phyloP scores from a whole-genome alignment of 2,888 invertebrate species.

The Apodemia mormo region DNA sequence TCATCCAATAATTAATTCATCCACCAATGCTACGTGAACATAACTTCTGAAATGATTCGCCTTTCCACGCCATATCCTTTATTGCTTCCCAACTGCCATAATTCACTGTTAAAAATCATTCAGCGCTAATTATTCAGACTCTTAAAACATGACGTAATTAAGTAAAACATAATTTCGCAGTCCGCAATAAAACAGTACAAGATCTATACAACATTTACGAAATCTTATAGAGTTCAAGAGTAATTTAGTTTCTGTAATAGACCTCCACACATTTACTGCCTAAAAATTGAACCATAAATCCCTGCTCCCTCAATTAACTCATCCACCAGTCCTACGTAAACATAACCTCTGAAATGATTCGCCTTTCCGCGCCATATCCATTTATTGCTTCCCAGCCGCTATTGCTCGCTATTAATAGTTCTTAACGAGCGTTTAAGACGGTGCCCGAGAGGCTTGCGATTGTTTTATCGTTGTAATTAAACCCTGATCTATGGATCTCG shows the following conservation, averaged over 20 bases:
- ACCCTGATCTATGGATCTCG: conserved; percentile 61
- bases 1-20: no score
- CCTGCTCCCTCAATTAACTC: background rate
- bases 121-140: no score
- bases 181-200: no score
- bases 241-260: conserved; percentile 2
- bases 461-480: conserved; percentile 78
- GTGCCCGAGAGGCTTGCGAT: conserved; percentile 52
- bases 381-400: conserved; percentile 15
- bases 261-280: background rate
- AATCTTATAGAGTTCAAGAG: background rate
- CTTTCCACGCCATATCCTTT: no score
- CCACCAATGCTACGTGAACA: no score
- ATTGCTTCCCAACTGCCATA: no score
- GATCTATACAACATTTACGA: background rate
- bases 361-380: conserved; percentile 18
- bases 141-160: no score
- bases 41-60: no score
- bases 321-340: conserved; percentile 14
- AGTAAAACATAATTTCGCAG: no score
- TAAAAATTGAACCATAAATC: conserved; percentile 6
- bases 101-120: no score
- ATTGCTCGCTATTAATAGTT: conserved; percentile 22
- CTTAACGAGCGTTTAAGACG: conserved; percentile 74
- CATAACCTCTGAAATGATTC: conserved; percentile 11